These are phyloP conservation scores for Cephus sareptanus DNA, from an alignment of 2,888 invertebrate genomes.

Conservation along the genomic window DNA sequence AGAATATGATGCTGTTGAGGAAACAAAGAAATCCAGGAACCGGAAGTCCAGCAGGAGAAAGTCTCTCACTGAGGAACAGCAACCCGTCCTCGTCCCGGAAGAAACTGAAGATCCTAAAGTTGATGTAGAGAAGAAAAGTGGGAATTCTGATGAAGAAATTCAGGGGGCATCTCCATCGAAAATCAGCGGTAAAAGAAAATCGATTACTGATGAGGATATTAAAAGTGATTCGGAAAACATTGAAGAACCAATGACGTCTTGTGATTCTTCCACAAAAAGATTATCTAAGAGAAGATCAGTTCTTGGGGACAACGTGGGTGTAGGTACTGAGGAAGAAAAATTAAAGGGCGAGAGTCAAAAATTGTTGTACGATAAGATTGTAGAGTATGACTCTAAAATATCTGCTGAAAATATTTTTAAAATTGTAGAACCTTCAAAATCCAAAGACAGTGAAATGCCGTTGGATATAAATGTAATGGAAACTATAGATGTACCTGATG, in stretches of 20 bases:
- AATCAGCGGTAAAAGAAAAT: constrained; percentile 17
- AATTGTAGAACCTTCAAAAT: background rate
- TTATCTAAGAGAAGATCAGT: constrained; percentile 15
- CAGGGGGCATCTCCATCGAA: background rate
- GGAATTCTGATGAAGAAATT: background rate
- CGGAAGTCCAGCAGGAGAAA: background rate
- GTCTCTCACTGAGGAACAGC: background rate
- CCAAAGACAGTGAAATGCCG: background rate
- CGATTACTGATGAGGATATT: constrained; percentile 8
- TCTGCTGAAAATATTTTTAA: background rate
- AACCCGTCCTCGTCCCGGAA: background rate
- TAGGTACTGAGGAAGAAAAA: background rate
- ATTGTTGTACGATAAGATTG: background rate
- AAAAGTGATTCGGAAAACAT: background rate
- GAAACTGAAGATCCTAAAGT: background rate
- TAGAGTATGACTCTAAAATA: background rate
- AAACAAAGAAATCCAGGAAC: background rate
- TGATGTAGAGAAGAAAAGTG: background rate
- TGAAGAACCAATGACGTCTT: background rate
- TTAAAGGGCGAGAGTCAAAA: background rate
- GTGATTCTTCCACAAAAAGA: background rate
- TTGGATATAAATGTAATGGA: background rate
- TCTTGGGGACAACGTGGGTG: background rate
- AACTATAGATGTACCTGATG: background rate
- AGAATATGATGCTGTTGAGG: background rate